These are phyloP conservation scores for Hemaris fuciformis DNA, from an alignment of 2,888 invertebrate genomes.

Conservation along the genomic window DNA sequence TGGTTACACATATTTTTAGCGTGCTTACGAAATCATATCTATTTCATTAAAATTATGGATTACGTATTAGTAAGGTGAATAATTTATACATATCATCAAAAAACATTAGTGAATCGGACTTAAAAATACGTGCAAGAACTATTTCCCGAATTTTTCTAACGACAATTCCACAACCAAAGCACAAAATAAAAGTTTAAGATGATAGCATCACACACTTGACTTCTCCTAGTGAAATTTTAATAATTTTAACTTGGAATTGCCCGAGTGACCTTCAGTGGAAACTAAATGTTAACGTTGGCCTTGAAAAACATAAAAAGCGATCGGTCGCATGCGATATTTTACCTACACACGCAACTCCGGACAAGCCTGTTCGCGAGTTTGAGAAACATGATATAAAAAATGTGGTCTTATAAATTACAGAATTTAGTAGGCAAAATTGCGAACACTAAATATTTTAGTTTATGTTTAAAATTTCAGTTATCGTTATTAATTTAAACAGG, in stretches of 20 bases:
- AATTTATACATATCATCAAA: no score
- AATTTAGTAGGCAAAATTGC: neutral
- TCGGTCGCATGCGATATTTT: neutral
- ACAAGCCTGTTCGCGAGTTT: neutral
- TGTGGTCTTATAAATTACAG: neutral
- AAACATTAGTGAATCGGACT: no score
- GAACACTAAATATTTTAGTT: neutral
- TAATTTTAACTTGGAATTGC: neutral
- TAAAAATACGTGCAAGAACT: no score
- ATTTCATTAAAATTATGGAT: no score
- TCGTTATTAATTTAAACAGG: neutral
- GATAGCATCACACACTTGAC: neutral
- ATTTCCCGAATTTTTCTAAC: no score
- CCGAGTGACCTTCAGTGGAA: neutral
- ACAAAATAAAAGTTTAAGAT: neutral
- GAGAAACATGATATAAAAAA: slow-evolving; percentile 3
- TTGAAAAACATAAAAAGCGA: neutral
- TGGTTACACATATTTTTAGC: no score
- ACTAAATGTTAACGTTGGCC: neutral
- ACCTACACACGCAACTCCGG: slow-evolving; percentile 6
- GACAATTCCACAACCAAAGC: no score
- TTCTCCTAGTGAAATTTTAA: neutral
- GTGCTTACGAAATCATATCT: no score
- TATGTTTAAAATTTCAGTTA: neutral
- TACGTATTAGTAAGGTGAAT: no score